Evolutionary conservation across 1,140 invertebrate genomes (phyloP), one percentile per base, ranked within the genome.

Genomic region (Protaetia brevitarsis): DNA sequence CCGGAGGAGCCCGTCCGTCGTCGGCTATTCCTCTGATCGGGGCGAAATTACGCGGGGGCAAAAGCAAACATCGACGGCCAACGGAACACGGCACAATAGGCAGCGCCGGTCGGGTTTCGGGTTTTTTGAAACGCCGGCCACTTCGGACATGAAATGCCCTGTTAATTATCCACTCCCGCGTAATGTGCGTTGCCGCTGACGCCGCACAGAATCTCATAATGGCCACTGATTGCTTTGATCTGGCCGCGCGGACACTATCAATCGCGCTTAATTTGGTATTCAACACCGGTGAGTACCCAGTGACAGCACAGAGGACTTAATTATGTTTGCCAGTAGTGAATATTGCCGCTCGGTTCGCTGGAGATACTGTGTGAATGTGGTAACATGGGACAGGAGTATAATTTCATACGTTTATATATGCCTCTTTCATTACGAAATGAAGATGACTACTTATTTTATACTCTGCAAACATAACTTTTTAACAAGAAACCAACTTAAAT

Each of bases 221-320:
- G 60, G 60, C 16, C 30, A 19, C 31, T 68, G 67, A 68, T 69
- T 66, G 68, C 68, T 66, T 66, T 69, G 60, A 69, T 69, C 65
- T 66, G 29, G 56, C 34, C 26, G 60, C 26, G 65, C 61, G 37
- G 41, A 63, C 36, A 41, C 57, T 36, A 36, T 62, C 60, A 62
- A 62, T 62, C 60, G 60, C 31, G 60, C 60, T 30, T 62, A 62
- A 62, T 62, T 62, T 30, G 60, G 27, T 30, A 62, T 62, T 62
- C 60, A 62, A 62, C 29, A 30, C 60, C 29, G 57, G 57, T 31
- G 57, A 28, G 31, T 30, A 23, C 21, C n/a, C 27, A 23, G 29
- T 36, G 60, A 36, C 29, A 59, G 57, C 57, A 59, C 60, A 62
- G 60, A 62, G 29, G 60, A 62, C 60, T 62, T 62, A 62, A 62